Evolutionary conservation across 2,888 invertebrate species (phyloP).

Genomic region (Heliconius charithonia): DNA sequence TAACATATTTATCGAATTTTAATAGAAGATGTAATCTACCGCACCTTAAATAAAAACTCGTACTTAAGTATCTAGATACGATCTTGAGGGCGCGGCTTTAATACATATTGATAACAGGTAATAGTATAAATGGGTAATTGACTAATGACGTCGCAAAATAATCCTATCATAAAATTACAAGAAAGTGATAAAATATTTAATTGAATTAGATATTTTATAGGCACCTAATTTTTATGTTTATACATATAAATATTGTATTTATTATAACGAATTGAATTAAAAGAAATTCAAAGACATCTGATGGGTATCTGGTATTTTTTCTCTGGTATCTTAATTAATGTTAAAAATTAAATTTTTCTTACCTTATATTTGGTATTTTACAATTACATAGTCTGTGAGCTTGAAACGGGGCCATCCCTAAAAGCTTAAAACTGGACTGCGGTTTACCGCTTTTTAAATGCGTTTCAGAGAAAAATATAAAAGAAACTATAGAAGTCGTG

Average conservation of each 20-base stretch:
- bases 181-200: neutral
- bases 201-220: neutral
- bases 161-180: neutral
- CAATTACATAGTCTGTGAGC: neutral
- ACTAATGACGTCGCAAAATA: neutral
- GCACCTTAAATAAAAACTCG: slow-evolving; percentile 12
- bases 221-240: no score
- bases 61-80: neutral
- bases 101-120: slow-evolving; percentile 8
- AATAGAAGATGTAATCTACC: neutral
- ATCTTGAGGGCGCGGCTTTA: slow-evolving; percentile 20
- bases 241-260: no score
- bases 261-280: no score
- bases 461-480: slow-evolving; percentile 8
- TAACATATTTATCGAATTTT: neutral
- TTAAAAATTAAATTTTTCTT: neutral
- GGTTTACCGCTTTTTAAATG: slow-evolving; percentile 6
- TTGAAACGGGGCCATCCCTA: neutral
- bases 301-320: no score
- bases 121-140: slow-evolving; percentile 5
- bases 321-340: no score
- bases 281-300: no score
- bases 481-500: neutral
- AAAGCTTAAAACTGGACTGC: neutral
- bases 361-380: slow-evolving; percentile 1